Percentiles rank a stretch among this genome's conserved stretches.
Evolutionary conservation across 1,140 invertebrate species (phyloP).

Genomic region (Ditylenchus dipsaci): DNA sequence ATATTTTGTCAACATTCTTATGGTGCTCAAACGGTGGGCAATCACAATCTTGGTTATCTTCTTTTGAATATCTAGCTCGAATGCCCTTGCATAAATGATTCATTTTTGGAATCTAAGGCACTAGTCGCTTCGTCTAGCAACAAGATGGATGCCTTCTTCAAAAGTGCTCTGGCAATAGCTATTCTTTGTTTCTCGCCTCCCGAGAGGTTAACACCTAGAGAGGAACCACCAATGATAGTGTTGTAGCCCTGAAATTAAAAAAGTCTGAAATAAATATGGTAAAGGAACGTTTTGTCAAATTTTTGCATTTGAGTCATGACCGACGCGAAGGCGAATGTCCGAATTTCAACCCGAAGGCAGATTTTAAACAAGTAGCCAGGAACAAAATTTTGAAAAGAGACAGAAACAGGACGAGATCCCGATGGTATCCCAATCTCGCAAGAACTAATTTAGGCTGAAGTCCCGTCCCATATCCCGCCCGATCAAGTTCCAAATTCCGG

Average conservation of each 20-base stretch:
- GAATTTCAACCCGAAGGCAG: too few species aligned
- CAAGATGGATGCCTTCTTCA: slow-evolving; percentile 61
- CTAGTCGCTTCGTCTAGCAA: slow-evolving; percentile 63
- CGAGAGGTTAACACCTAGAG: slow-evolving; percentile 65
- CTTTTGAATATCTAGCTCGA: slow-evolving; percentile 59
- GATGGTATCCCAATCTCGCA: too few species aligned
- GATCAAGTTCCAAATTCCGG: too few species aligned
- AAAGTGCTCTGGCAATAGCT: slow-evolving; percentile 60
- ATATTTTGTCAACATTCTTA: slow-evolving; percentile 60
- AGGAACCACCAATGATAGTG: slow-evolving; percentile 59
- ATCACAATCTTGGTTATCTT: slow-evolving; percentile 74
- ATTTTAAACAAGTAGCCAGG: too few species aligned
- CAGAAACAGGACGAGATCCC: too few species aligned
- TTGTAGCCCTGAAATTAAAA: slow-evolving; percentile 36
- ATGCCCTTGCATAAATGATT: slow-evolving; percentile 61
- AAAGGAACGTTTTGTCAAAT: too few species aligned
- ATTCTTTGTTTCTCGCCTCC: slow-evolving; percentile 62
- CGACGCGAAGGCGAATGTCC: too few species aligned
- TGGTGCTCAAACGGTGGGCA: slow-evolving; percentile 67
- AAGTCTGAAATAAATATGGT: not conserved
- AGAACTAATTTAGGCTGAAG: too few species aligned
- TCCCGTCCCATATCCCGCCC: too few species aligned
- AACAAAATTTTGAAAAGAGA: too few species aligned
- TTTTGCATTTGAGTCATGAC: not conserved
- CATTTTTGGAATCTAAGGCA: not conserved